phyloP scores from a whole-genome alignment of 2,113 vertebrate genomes.

The Sapajus apella region DNA sequence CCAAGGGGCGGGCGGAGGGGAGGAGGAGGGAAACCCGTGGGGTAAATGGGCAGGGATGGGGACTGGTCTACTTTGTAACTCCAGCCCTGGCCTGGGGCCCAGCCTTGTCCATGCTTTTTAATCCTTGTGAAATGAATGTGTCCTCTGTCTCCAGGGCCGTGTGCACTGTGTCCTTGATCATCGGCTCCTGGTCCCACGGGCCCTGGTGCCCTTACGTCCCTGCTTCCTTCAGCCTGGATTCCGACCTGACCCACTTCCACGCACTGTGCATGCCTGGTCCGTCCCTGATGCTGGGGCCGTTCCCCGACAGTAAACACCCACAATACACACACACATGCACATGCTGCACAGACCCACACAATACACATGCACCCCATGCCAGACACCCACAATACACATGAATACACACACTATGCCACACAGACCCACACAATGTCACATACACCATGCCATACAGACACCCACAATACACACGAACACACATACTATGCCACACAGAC shows the following conservation, averaged over 20 bases:
- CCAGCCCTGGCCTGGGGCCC: not conserved
- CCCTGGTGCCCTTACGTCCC: rapidly evolving
- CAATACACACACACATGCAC: no score
- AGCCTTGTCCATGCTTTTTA: rapidly evolving
- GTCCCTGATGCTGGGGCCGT: no score
- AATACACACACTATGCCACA: not conserved
- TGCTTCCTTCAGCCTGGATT: rapidly evolving
- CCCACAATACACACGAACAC: no score
- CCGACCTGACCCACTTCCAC: no score
- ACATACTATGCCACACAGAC: no score
- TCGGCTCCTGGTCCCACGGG: rapidly evolving
- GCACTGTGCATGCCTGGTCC: not conserved
- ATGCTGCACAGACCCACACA: no score
- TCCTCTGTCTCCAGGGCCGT: rapidly evolving
- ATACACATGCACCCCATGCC: not conserved
- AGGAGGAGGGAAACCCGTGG: rapidly evolving
- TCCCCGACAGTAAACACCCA: not conserved
- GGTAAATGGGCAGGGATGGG: not conserved
- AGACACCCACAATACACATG: no score
- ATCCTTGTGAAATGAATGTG: rapidly evolving
- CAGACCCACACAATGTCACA: not conserved
- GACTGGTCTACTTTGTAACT: no score
- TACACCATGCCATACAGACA: not conserved
- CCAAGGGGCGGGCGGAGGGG: not conserved
- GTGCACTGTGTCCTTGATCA: rapidly evolving